Conservation (phyloP, 2,797 vertebrate genomes). For the Chlorospingus semifuscus region DNA sequence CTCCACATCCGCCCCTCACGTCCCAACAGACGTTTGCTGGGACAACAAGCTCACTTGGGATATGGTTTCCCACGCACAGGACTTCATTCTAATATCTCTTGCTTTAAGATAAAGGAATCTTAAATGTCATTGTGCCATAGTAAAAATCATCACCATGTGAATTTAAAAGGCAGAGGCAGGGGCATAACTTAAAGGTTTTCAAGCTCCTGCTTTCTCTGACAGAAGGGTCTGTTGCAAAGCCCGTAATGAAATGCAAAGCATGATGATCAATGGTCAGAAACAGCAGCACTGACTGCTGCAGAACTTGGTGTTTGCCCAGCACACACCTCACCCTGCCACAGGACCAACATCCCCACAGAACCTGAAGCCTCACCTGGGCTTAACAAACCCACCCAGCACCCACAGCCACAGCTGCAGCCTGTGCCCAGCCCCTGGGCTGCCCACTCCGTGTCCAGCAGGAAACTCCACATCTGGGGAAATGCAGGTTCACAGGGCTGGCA, state of each 20-base stretch:
- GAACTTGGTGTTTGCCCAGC: not conserved
- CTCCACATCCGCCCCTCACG: not conserved
- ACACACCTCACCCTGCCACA: fast-evolving
- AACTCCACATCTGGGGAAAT: not conserved
- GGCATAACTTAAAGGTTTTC: not conserved
- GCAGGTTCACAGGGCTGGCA: not conserved
- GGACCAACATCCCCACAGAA: not conserved
- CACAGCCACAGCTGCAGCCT: not conserved
- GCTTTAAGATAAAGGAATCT: not conserved
- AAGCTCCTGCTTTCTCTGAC: not conserved
- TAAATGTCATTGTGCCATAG: not conserved
- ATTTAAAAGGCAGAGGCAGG: not conserved
- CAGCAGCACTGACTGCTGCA: not conserved
- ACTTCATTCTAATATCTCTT: not conserved
- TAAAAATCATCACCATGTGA: not conserved
- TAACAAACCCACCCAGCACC: not conserved
- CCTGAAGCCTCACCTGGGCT: not conserved
- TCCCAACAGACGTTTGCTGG: not conserved
- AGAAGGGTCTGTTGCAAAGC: not conserved
- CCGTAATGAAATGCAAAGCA: not conserved
- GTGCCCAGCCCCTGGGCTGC: not conserved
- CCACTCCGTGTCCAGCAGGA: fast-evolving
- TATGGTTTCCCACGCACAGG: not conserved
- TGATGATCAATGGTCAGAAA: not conserved
- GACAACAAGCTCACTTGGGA: not conserved